Evolutionary conservation across 2,888 invertebrate genomes (phyloP).

Genomic region (Ctena decussata): DNA sequence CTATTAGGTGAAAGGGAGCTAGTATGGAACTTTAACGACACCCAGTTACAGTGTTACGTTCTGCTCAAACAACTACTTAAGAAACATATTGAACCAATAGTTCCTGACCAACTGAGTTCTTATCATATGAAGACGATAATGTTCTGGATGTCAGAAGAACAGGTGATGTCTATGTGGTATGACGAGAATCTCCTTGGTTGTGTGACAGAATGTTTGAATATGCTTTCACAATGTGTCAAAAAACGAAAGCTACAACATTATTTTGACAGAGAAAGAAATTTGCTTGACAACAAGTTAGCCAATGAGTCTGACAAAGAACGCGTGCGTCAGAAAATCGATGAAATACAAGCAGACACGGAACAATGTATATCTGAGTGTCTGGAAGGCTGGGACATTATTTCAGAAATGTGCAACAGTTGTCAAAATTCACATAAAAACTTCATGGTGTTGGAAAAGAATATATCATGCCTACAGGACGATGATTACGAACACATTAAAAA

Average conservation of each 20-base stretch:
- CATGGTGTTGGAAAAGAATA: too few species aligned
- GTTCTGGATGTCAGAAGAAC: constrained; percentile 34
- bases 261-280: constrained; percentile 19
- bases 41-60: too few species aligned
- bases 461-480: too few species aligned
- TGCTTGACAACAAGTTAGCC: constrained; percentile 29
- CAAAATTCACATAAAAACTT: too few species aligned
- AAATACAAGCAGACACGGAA: neutral
- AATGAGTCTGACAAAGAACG: neutral
- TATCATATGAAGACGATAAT: constrained; percentile 31
- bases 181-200: neutral
- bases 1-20: too few species aligned
- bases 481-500: too few species aligned
- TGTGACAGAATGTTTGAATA: neutral
- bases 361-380: too few species aligned
- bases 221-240: neutral
- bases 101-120: constrained; percentile 28
- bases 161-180: neutral
- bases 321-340: neutral
- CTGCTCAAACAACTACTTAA: constrained; percentile 13
- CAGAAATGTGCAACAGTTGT: too few species aligned
- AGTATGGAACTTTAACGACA: too few species aligned
- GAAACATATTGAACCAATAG: neutral
- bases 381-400: too few species aligned
- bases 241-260: constrained; percentile 11